Evolutionary conservation across 2,113 vertebrate species (phyloP), one percentile per base, ranked within the genome.

Genomic region (Mobula hypostoma): DNA sequence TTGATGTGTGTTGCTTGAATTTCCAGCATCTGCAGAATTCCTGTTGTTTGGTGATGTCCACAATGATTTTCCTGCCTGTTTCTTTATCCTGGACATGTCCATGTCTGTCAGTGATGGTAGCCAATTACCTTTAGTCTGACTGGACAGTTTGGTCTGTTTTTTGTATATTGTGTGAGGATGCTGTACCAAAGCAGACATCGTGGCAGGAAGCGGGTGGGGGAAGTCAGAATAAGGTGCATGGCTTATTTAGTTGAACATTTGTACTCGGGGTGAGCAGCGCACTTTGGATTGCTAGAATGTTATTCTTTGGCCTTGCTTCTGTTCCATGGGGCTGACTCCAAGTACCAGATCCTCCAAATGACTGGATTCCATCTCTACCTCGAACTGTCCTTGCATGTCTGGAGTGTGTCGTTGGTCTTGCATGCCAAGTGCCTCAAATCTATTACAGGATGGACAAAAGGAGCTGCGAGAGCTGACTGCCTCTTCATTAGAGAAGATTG

Each of bases 381-480:
- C 12, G 36, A 48, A 77, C 40, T 94, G 48, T 32, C 68, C 5
- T 36, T 5, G 27, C 0, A 7, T 27, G 12, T 29, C 27, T n/a
- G 17, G 14, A 27, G 7, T 61, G 19, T 94, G 77, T 15, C 40
- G 36, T 36, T 40, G 56, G 27, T 61, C 70, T 24, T 29, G 5
- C 9, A 72, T 77, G 19, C 24, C 40, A 36, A 11, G 29, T 0
- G 19, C 92, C 7, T 40, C 7, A 7, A 14, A 19, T 3, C 21
- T 40, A 1, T 8, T 32, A 58, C 95, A 98, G 98, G 97, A 96
- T 3, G 97, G 97, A 2, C 97, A 98, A 95, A 95, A 96, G 56
- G 96, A 98, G 94, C 94, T 97, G 94, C 95, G 92, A 95, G 96
- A 97, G 5, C 90, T 96, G 94, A 97, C 95, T 0, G 94, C 95